These are phyloP conservation scores for Zaprionus taronus DNA, from an alignment of 1,140 invertebrate species.

Conservation along the genomic window DNA sequence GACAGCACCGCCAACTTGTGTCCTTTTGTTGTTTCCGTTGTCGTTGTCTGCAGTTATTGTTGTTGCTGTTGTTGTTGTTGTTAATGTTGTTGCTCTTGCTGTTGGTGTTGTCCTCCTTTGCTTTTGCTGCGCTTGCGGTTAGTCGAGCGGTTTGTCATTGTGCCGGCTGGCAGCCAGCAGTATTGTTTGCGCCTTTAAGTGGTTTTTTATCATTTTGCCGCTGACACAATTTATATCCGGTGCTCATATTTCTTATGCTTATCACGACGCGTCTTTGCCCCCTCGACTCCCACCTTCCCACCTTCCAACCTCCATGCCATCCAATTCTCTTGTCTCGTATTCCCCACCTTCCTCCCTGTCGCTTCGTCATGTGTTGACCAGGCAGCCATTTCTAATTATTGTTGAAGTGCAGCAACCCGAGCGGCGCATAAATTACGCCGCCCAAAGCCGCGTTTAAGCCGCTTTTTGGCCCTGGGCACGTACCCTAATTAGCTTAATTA, in stretches of 20 bases:
- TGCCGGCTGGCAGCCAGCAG: slow-evolving; percentile 72
- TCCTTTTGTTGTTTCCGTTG: slow-evolving; percentile 77
- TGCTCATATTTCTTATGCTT: slow-evolving; percentile 84
- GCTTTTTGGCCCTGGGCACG: slow-evolving; percentile 64
- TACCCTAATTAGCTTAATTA: slow-evolving; percentile 81
- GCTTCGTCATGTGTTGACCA: slow-evolving; percentile 70
- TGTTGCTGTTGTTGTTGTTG: slow-evolving; percentile 29
- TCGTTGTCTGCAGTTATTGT: slow-evolving; percentile 30
- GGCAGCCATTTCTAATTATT: slow-evolving; percentile 65
- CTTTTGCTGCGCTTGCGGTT: slow-evolving; percentile 64
- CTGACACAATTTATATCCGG: slow-evolving; percentile 84
- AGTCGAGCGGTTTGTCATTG: slow-evolving; percentile 81
- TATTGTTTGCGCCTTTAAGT: slow-evolving; percentile 84
- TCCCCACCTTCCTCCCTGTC: background rate
- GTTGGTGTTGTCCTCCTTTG: slow-evolving; percentile 29
- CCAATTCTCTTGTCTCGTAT: background rate
- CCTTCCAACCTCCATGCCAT: slow-evolving; percentile 1
- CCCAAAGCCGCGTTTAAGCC: slow-evolving; percentile 65
- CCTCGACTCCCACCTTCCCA: background rate
- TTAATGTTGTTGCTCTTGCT: slow-evolving; percentile 26
- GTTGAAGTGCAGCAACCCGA: slow-evolving; percentile 74
- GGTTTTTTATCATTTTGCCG: slow-evolving; percentile 84
- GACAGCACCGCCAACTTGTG: slow-evolving; percentile 55
- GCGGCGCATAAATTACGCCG: slow-evolving; percentile 70
- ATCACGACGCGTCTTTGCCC: slow-evolving; percentile 61